phyloP scores from a whole-genome alignment of 2,113 vertebrate species.

The Asarcornis scutulata region DNA sequence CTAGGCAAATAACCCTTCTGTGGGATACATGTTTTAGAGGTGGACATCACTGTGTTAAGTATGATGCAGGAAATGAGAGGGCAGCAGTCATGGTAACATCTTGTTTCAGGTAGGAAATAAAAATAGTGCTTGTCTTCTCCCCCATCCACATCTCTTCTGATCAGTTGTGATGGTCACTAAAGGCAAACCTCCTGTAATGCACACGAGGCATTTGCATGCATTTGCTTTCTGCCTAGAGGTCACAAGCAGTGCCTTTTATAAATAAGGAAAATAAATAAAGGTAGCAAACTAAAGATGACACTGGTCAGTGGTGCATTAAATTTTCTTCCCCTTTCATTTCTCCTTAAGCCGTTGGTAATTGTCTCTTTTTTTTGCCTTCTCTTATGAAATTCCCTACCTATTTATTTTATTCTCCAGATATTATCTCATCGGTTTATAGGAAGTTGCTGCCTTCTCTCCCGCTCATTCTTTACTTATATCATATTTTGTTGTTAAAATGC shows the following conservation, averaged over 20 bases:
- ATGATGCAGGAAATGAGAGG: background rate
- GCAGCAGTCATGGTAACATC: background rate
- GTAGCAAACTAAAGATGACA: background rate
- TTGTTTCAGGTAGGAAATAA: background rate
- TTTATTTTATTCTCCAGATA: constrained; percentile 41
- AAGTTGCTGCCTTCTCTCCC: background rate
- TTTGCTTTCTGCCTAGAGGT: background rate
- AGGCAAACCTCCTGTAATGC: background rate
- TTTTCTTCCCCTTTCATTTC: background rate
- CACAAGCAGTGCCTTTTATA: background rate
- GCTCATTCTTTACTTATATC: constrained; percentile 39
- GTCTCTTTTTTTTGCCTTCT: background rate
- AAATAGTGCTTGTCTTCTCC: background rate
- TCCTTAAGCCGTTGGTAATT: background rate
- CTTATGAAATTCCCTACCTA: background rate
- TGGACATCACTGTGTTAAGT: background rate
- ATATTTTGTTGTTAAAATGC: constrained; percentile 71
- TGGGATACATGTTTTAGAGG: background rate
- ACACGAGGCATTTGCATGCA: background rate
- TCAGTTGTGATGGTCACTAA: background rate
- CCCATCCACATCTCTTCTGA: background rate
- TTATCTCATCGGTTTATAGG: background rate
- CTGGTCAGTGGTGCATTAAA: background rate
- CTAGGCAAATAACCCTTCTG: background rate
- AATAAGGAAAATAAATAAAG: background rate